Conservation (phyloP, 64 coral and sea anemone species). For the Montipora efflorescens region DNA sequence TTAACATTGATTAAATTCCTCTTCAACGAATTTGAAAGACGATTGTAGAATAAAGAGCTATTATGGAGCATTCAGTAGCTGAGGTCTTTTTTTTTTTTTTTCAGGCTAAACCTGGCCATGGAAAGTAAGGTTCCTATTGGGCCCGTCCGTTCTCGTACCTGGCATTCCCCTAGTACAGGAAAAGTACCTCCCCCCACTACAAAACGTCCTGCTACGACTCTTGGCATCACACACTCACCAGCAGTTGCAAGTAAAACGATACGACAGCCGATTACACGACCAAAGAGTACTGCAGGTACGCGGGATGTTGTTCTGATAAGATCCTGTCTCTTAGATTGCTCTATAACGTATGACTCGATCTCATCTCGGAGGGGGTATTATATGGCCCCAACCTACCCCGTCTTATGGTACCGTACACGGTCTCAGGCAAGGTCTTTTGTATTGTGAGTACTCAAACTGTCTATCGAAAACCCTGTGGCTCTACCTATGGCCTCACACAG, state of each 20-base stretch:
- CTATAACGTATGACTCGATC: too few relatives aligned
- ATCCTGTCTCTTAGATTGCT: too few relatives aligned
- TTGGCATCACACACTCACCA: constrained; percentile 67
- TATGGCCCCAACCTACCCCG: too few relatives aligned
- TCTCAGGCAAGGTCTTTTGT: too few relatives aligned
- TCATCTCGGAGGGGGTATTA: too few relatives aligned
- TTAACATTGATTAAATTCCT: too few relatives aligned
- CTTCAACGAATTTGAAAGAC: too few relatives aligned
- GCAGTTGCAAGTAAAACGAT: constrained; percentile 37
- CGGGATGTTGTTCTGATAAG: neutral
- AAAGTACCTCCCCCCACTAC: constrained; percentile 21
- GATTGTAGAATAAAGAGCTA: neutral
- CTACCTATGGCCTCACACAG: too few relatives aligned
- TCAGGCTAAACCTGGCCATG: constrained; percentile 79
- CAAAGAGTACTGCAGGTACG: constrained; percentile 85
- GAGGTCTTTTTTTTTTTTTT: neutral
- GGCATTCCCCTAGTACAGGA: constrained; percentile 55
- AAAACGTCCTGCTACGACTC: constrained; percentile 80
- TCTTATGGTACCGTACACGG: too few relatives aligned
- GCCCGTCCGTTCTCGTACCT: constrained; percentile 77
- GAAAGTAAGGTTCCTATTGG: constrained; percentile 72
- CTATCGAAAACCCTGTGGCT: too few relatives aligned
- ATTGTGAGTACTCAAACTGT: too few relatives aligned
- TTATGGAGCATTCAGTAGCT: neutral
- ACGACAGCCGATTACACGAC: constrained; percentile 73